Percentiles rank a stretch among this genome's conserved stretches.
Evolutionary conservation across 1,140 invertebrate genomes (phyloP).

Genomic region (Vanessa atalanta): DNA sequence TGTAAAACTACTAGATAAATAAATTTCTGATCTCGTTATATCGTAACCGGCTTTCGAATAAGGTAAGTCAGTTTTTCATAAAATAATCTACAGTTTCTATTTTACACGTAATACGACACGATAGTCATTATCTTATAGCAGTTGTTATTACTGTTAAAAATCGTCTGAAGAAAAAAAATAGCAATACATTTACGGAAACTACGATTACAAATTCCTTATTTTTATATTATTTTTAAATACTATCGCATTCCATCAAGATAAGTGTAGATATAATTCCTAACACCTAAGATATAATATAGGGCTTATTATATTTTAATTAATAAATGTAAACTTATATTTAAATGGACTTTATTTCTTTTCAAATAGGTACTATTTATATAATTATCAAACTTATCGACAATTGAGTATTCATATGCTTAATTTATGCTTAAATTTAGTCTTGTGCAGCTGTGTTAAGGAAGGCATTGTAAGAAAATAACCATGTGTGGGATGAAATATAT

Average conservation of each 20-base stretch:
- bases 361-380: too few relatives aligned
- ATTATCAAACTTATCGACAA: too few relatives aligned
- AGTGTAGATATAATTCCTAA: background rate
- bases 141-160: background rate
- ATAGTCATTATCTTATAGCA: background rate
- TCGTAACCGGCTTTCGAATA: constrained; percentile 7
- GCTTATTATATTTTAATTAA: too few relatives aligned
- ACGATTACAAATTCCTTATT: background rate
- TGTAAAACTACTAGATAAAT: background rate
- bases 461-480: background rate
- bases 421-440: too few relatives aligned
- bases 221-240: background rate
- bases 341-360: too few relatives aligned
- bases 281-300: background rate
- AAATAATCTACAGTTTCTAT: constrained; percentile 5
- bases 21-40: background rate
- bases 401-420: too few relatives aligned
- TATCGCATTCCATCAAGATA: background rate
- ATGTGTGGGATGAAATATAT: background rate
- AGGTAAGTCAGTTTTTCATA: constrained; percentile 10
- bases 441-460: background rate
- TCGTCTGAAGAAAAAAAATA: background rate
- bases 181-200: constrained; percentile 1
- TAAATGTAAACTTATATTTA: too few relatives aligned
- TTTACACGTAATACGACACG: background rate